Base-by-base conservation (phyloP, 2,888 invertebrate species). In the Drosophila gaucha region DNA sequence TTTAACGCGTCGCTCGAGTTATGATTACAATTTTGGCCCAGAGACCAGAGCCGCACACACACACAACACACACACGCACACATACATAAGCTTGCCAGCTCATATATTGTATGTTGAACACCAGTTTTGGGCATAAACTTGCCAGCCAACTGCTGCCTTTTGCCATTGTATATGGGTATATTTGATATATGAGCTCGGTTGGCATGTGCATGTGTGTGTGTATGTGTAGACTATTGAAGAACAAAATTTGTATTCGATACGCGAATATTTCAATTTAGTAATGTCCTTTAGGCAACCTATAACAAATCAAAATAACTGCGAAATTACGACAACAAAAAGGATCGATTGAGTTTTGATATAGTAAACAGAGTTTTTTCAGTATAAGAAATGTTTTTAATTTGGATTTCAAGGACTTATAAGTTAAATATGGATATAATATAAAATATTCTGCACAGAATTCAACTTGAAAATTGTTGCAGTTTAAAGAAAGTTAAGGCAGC, bases 1-100 rank as follows among this genome's bases (percentile, higher is more conserved):
- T 73, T 84, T 78, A 76, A 85, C 82, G 82, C 83, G 69, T 62
- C 70, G 79, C 79, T 66, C 85, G 65, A 87, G 76, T 84, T 84
- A 87, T 84, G 87, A 83, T 83, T 85, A 85, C 86, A 86, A 80
- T 82, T 67, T 77, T 50, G 58, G 26, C 60, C 59, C 44, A 56
- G 50, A 50, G 38, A 24, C 50, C 9, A 30, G 50, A n/a, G 22
- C 18, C 38, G 46, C 49, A 52, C 18, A 43, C 9, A 14, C 3
- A 58, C 20, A 49, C 31, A 6, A 16, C 36, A 38, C 41, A 31
- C 18, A 26, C 35, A 24, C 22, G n/a, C 24, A 35, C 8, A 12
- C 1, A n/a, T 16, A 12, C 28, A 14, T 26, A 16, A 12, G 43
- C 28, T 26, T 44, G 8, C 14, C 30, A 31, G 67, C 65, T 41